Percentiles rank a stretch among this genome's conserved stretches.
Evolutionary conservation across 2,888 invertebrate species (phyloP).

Genomic region (Drosophila leonis): DNA sequence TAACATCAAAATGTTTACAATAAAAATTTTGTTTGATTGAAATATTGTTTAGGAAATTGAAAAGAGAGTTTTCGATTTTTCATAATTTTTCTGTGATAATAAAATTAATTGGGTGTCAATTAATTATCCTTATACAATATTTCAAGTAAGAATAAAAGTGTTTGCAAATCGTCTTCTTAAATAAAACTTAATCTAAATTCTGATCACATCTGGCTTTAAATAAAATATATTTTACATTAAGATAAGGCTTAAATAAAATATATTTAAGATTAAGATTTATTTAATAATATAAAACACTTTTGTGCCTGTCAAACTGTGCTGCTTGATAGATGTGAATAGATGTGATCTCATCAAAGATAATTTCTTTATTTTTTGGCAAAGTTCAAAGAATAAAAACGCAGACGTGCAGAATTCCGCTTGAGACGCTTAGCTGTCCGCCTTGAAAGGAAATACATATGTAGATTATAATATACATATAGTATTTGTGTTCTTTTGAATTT

Average conservation of each 20-base stretch:
- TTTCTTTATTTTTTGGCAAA: constrained; percentile 20
- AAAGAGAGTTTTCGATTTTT: neutral
- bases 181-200: neutral
- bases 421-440: constrained; percentile 35
- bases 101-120: no score
- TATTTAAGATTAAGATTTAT: neutral
- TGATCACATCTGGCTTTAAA: neutral
- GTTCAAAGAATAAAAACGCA: constrained; percentile 39
- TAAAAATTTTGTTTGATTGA: neutral
- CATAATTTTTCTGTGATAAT: neutral
- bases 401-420: constrained; percentile 71
- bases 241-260: constrained; percentile 5
- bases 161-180: neutral
- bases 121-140: neutral
- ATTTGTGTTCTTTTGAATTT: constrained; percentile 33
- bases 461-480: constrained; percentile 28
- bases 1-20: neutral
- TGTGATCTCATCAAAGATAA: constrained; percentile 66
- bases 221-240: neutral
- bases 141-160: neutral
- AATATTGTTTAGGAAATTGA: neutral
- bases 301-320: constrained; percentile 17
- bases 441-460: constrained; percentile 66
- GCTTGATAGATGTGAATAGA: constrained; percentile 17
- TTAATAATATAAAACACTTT: neutral